Evolutionary conservation across 2,113 vertebrate genomes (phyloP), one percentile per base, ranked within the genome.

Genomic region (Mirza zaza): DNA sequence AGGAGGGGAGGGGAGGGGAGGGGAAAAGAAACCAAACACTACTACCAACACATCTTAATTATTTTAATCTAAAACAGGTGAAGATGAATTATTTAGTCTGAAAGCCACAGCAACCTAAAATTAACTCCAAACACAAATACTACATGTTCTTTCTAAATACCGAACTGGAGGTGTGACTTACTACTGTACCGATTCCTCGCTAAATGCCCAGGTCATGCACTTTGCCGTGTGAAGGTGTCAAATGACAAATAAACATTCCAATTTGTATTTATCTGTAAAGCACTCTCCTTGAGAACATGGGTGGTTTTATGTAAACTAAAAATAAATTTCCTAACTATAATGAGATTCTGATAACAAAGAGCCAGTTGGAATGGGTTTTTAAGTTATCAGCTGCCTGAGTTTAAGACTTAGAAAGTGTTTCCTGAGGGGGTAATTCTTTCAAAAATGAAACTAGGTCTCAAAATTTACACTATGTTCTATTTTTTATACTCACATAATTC

Each of bases 291-390:
- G 18, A 81, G 82, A 90, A 81, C n/a, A 84, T 65, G 32, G 27
- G 23, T 92, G 14, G 32, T 52, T 82, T 93, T 39, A 57, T n/a
- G 39, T 91, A 36, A 95, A 87, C 90, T 71, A 80, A 90, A 63
- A 80, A 86, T 48, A 81, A 73, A 65, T 27, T 32, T 61, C 21
- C n/a, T 61, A 23, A 45, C 67, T 39, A 79, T 42, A 52, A 32
- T 45, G 4, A 67, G 76, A 91, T 77, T 68, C 42, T 92, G 42
- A 29, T 63, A 76, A 15, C 81, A 82, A 5, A 45, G 3, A 68
- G 36, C 55, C 67, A 90, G 68, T 20, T 91, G 29, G 29, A 86
- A 4, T 45, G 20, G n/a, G 50, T 61, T 55, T 55, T 79, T 34
- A 32, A 90, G 34, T n/a, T n/a, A 42, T 9, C 50, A 85, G 36